These are phyloP conservation scores for Automeris io DNA, from an alignment of 2,888 invertebrate species.

Conservation along the genomic window DNA sequence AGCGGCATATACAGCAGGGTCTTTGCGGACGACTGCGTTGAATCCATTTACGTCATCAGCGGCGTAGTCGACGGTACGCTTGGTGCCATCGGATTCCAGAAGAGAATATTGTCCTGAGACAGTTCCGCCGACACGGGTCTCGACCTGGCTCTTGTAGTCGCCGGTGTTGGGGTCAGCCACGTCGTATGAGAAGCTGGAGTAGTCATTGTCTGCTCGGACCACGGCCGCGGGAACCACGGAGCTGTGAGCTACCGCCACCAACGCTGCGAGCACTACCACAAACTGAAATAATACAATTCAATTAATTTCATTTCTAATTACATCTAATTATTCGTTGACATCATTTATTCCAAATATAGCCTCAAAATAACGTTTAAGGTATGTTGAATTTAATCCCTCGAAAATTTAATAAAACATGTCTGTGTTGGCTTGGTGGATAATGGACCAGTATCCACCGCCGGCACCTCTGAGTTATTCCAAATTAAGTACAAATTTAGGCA, in stretches of 20 bases:
- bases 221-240: conserved; percentile 41
- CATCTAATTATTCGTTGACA: too few relatives aligned
- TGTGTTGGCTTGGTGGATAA: too few relatives aligned
- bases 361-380: too few relatives aligned
- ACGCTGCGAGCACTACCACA: conserved; percentile 47
- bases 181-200: conserved; percentile 67
- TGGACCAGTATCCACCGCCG: too few relatives aligned
- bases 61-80: conserved; percentile 72
- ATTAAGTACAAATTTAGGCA: too few relatives aligned
- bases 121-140: conserved; percentile 63
- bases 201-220: conserved; percentile 46
- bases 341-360: too few relatives aligned
- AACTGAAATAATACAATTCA: conserved; percentile 51
- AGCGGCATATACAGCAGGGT: conserved; percentile 47
- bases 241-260: conserved; percentile 46
- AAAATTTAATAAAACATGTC: too few relatives aligned
- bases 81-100: conserved; percentile 71
- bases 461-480: too few relatives aligned
- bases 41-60: conserved; percentile 71
- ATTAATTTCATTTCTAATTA: too few relatives aligned
- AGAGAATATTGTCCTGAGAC: conserved; percentile 75
- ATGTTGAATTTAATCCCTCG: too few relatives aligned
- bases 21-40: conserved; percentile 74
- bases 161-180: conserved; percentile 75
- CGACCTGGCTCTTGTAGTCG: conserved; percentile 73